Conservation (phyloP, 2,888 invertebrate species). For the Ophion slaviceki region DNA sequence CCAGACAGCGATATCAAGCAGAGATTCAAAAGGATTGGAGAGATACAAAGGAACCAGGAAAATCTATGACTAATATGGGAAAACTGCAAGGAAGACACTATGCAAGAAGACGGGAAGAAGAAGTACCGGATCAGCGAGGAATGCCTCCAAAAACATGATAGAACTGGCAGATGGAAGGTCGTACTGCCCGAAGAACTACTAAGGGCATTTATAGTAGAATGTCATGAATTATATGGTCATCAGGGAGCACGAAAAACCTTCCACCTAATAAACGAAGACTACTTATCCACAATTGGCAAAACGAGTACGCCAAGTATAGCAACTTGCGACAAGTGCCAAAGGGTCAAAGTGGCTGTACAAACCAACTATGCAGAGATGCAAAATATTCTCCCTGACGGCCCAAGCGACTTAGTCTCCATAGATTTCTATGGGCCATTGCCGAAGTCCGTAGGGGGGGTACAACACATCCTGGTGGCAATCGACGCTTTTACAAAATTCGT, state of each 20-base stretch:
- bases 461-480: conserved; percentile 17
- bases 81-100: not conserved
- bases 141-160: not conserved
- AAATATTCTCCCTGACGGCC: not conserved
- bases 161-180: no score
- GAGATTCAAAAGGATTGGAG: not conserved
- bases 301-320: no score
- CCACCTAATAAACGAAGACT: not conserved
- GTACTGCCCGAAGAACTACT: no score
- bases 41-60: not conserved
- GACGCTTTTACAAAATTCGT: conserved; percentile 31
- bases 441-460: not conserved
- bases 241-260: not conserved
- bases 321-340: not conserved
- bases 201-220: no score
- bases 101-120: not conserved
- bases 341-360: not conserved
- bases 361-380: not conserved
- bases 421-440: conserved; percentile 26
- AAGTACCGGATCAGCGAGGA: not conserved
- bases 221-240: no score
- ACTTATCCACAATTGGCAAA: not conserved
- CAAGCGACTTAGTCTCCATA: conserved; percentile 10
- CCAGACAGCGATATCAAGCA: not conserved
- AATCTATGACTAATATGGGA: not conserved